phyloP scores from a whole-genome alignment of 2,888 invertebrate genomes.

The Acronicta aceris region DNA sequence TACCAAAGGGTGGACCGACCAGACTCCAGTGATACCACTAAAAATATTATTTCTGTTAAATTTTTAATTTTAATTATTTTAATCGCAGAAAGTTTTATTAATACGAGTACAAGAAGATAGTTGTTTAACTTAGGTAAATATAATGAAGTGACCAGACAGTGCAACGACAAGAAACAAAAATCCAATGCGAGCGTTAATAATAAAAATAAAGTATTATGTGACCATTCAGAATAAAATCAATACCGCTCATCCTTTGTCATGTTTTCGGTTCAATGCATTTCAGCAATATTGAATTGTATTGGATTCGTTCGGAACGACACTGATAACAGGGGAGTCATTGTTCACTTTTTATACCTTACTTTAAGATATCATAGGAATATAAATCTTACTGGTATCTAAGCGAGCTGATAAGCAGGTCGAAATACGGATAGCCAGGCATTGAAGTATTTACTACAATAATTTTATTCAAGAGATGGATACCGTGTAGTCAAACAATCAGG shows the following conservation, averaged over 20 bases:
- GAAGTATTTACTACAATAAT: neutral
- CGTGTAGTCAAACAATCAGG: too few species aligned
- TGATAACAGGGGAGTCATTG: slow-evolving; percentile 10
- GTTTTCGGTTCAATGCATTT: neutral
- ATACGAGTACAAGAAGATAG: too few species aligned
- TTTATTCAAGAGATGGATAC: too few species aligned
- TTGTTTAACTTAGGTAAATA: too few species aligned
- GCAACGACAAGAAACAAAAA: neutral
- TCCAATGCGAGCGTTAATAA: neutral
- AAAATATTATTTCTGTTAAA: slow-evolving; percentile 14
- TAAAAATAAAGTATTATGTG: neutral
- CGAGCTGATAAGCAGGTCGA: neutral
- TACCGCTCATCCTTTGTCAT: slow-evolving; percentile 1
- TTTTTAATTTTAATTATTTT: slow-evolving; percentile 11
- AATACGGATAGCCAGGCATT: neutral
- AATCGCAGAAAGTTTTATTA: too few species aligned
- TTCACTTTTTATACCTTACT: slow-evolving; percentile 4
- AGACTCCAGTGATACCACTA: slow-evolving; percentile 11
- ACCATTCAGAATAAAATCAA: neutral
- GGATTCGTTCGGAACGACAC: slow-evolving; percentile 5
- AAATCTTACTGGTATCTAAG: neutral
- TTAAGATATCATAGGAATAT: slow-evolving; percentile 16
- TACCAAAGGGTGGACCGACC: slow-evolving; percentile 14
- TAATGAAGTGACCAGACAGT: neutral
- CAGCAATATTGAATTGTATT: slow-evolving; percentile 5